phyloP scores from a whole-genome alignment of 2,113 vertebrate species.

The Myrmecophaga tridactyla region DNA sequence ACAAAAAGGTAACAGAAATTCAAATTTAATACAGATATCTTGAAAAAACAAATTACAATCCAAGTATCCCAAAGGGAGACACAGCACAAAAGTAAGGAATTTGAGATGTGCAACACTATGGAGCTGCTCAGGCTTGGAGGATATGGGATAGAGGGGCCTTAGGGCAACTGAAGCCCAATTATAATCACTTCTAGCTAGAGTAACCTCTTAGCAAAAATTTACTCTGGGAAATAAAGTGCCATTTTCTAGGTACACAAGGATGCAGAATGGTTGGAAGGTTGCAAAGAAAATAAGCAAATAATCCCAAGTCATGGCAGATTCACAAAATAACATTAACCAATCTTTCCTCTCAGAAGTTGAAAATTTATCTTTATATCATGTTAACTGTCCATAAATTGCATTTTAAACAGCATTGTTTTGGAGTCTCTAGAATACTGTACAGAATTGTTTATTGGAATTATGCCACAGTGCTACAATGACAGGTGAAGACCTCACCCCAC shows the following conservation, averaged over 20 bases:
- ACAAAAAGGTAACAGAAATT: conserved; percentile 6
- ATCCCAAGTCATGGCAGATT: not conserved
- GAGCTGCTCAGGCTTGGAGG: not conserved
- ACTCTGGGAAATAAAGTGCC: not conserved
- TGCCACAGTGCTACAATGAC: no score
- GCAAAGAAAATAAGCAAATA: not conserved
- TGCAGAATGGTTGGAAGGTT: not conserved
- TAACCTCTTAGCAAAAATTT: not conserved
- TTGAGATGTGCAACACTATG: not conserved
- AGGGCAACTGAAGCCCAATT: not conserved
- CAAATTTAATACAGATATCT: not conserved
- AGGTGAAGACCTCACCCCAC: not conserved
- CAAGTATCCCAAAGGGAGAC: not conserved
- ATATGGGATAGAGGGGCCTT: fast-evolving
- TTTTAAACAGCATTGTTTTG: not conserved
- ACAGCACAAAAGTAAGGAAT: not conserved
- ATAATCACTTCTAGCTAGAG: not conserved
- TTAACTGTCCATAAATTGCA: not conserved
- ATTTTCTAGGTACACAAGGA: not conserved
- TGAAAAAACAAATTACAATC: not conserved
- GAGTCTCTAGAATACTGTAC: no score
- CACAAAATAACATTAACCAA: not conserved
- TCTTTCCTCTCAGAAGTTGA: not conserved
- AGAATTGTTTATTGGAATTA: no score
- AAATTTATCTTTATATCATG: not conserved